phyloP scores from a whole-genome alignment of 2,797 vertebrate genomes.

The Rhodeus uyekii region DNA sequence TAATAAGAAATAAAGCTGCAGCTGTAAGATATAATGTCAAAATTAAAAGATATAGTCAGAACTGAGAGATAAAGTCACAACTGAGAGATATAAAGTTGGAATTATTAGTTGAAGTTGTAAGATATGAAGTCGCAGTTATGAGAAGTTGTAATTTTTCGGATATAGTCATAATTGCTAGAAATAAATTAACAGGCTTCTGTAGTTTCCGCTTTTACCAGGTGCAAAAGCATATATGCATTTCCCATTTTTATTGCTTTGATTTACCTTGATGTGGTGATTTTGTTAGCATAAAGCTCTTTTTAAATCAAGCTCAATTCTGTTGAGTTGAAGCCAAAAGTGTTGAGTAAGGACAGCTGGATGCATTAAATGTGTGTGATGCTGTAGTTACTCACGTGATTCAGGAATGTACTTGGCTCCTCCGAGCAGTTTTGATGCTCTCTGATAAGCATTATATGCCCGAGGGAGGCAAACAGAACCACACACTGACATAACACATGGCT shows the following conservation, averaged over 20 bases:
- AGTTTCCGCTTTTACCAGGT: not conserved
- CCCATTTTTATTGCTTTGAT: not conserved
- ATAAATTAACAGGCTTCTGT: not conserved
- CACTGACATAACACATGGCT: conserved; percentile 1
- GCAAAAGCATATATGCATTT: not conserved
- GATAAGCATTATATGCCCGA: not conserved
- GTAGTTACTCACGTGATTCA: not conserved
- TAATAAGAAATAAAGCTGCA: not conserved
- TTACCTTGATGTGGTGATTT: not conserved
- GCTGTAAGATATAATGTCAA: not conserved
- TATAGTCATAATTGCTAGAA: not conserved
- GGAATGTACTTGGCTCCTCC: not conserved
- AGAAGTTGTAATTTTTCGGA: not conserved
- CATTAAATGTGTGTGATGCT: not conserved
- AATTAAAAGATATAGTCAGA: not conserved
- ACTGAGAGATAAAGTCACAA: not conserved
- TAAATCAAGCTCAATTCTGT: not conserved
- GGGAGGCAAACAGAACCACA: conserved; percentile 14
- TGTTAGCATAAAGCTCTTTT: not conserved
- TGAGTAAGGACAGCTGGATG: conserved; percentile 31
- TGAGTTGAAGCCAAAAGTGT: not conserved
- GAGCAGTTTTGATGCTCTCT: not conserved
- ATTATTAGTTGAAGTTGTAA: not conserved
- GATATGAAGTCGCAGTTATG: not conserved
- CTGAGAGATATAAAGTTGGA: not conserved